These are phyloP conservation scores for Lerista edwardsae DNA, from an alignment of 2,797 vertebrate species.

Conservation along the genomic window DNA sequence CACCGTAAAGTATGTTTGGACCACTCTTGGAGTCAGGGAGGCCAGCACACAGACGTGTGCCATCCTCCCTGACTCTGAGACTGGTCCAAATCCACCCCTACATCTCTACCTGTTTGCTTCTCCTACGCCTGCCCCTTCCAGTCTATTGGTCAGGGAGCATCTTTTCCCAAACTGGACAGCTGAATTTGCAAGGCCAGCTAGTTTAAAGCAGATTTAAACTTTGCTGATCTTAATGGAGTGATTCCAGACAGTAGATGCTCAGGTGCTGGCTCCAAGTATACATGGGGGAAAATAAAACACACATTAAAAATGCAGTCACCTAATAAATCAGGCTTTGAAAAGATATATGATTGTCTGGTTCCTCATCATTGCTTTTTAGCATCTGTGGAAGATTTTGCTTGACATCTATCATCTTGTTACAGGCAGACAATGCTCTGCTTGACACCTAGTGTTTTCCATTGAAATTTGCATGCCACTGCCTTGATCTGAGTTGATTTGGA, in stretches of 20 bases:
- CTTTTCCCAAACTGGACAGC: neutral
- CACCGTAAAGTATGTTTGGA: too few species aligned
- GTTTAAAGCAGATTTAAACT: neutral
- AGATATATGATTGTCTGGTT: conserved; percentile 1
- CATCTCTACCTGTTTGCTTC: neutral
- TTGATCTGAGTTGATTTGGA: neutral
- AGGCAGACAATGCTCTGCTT: conserved; percentile 22
- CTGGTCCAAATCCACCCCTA: neutral
- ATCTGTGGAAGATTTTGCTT: conserved; percentile 15
- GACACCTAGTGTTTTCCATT: conserved; percentile 20
- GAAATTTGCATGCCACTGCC: conserved; percentile 15
- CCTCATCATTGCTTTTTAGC: conserved; percentile 19
- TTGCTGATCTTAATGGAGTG: neutral
- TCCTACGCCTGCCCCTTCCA: neutral
- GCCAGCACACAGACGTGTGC: too few species aligned
- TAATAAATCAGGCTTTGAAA: conserved; percentile 26
- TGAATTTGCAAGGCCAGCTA: neutral
- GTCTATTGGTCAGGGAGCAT: neutral
- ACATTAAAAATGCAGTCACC: neutral
- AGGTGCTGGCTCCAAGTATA: neutral
- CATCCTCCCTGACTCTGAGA: too few species aligned
- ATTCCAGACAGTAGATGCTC: neutral
- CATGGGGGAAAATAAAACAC: neutral
- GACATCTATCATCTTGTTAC: conserved; percentile 13
- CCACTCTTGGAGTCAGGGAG: too few species aligned